Evolutionary conservation across 2,797 vertebrate genomes (phyloP).

Genomic region (Toxotes lorentzi): DNA sequence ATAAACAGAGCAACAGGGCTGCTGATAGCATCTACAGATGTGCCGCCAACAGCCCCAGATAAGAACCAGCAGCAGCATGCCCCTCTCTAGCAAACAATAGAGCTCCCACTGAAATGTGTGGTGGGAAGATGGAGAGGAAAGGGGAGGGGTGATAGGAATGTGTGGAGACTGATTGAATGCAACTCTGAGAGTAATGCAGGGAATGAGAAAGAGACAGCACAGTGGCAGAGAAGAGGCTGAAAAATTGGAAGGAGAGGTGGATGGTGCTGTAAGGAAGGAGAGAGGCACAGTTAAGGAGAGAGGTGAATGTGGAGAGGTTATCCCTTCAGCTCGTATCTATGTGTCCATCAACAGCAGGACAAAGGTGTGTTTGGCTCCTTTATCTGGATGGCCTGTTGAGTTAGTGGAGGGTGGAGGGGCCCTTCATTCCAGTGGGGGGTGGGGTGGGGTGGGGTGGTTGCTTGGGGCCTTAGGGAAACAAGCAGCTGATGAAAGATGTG

Average conservation of each 20-base stretch:
- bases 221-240: conserved; percentile 28
- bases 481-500: conserved; percentile 54
- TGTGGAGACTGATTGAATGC: conserved; percentile 57
- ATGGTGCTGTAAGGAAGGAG: not conserved
- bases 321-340: conserved; percentile 60
- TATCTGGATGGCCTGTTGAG: conserved; percentile 72
- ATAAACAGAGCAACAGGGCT: conserved; percentile 68
- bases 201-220: conserved; percentile 27
- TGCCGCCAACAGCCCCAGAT: conserved; percentile 70
- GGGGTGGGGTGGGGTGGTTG: not conserved
- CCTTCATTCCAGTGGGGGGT: conserved; percentile 56
- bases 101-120: conserved; percentile 65
- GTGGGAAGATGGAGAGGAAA: conserved; percentile 41
- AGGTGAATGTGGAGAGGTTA: conserved; percentile 51
- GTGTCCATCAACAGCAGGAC: conserved; percentile 69
- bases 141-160: conserved; percentile 44
- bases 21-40: conserved; percentile 79
- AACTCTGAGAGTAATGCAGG: conserved; percentile 44
- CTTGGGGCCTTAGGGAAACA: conserved; percentile 52
- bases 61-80: conserved; percentile 69
- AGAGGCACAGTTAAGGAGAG: not conserved
- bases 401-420: conserved; percentile 42
- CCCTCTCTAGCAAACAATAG: conserved; percentile 69
- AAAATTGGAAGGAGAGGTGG: conserved; percentile 10
- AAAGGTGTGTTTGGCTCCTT: conserved; percentile 64